A percentile compares a stretch with the other conserved stretches of the same genome.
Conservation (phyloP, 1,140 invertebrate genomes). For the Calephelis virginiensis region DNA sequence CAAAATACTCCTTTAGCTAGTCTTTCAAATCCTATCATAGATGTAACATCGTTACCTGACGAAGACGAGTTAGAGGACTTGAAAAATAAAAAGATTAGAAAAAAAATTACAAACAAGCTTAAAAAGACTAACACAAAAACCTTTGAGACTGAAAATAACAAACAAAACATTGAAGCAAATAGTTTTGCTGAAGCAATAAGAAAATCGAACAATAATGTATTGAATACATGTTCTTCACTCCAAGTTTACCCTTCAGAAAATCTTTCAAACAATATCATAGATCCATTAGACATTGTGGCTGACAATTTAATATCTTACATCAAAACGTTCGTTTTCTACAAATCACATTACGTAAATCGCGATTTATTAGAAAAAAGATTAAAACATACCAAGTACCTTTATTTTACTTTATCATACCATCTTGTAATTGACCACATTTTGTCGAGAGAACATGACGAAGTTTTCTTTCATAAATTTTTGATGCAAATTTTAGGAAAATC, state of each 20-base stretch:
- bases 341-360: neutral
- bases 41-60: no score
- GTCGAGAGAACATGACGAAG: neutral
- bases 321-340: neutral
- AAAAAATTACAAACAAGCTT: no score
- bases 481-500: neutral
- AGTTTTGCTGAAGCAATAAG: neutral
- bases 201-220: neutral
- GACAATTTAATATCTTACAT: slow-evolving; percentile 3
- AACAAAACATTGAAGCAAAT: neutral
- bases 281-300: slow-evolving; percentile 5
- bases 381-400: neutral
- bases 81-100: no score
- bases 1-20: no score
- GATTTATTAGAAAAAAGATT: neutral
- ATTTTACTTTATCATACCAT: neutral
- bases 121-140: no score
- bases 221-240: neutral
- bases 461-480: neutral
- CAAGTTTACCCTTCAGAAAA: neutral
- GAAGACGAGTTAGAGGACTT: no score
- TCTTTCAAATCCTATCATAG: no score
- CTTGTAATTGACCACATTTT: neutral
- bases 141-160: neutral
- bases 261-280: neutral